phyloP scores from a whole-genome alignment of 2,797 vertebrate genomes.

The Thunnus albacares region DNA sequence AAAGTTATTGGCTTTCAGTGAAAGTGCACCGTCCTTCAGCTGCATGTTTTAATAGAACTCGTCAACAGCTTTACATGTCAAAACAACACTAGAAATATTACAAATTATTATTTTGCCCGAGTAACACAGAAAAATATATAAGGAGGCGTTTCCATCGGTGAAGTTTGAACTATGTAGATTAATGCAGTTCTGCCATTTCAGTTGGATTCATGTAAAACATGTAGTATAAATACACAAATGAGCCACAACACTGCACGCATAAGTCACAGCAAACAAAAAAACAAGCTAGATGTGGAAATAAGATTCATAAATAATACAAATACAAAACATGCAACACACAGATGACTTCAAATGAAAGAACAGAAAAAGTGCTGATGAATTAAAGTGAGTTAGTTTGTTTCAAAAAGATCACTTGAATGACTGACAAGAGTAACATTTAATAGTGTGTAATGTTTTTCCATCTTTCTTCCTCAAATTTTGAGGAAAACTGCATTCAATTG shows the following conservation, averaged over 20 bases:
- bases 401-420: not conserved
- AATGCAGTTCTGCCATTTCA: not conserved
- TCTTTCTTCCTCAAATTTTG: not conserved
- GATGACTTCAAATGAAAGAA: not conserved
- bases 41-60: conserved; percentile 25
- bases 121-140: not conserved
- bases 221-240: conserved; percentile 2
- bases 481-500: not conserved
- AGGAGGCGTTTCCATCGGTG: not conserved
- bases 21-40: not conserved
- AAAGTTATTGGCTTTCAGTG: not conserved
- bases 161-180: not conserved
- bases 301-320: not conserved
- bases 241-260: conserved; percentile 17
- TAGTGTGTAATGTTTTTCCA: not conserved
- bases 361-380: not conserved
- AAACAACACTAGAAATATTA: conserved; percentile 9
- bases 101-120: not conserved
- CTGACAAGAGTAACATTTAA: not conserved
- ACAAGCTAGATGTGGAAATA: not conserved
- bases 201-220: conserved; percentile 1
- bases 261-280: conserved; percentile 30
- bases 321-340: conserved; percentile 43
- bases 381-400: not conserved
- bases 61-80: conserved; percentile 18